Evolutionary conservation across 2,888 invertebrate species (phyloP).

Genomic region (Cremastinae sp.): DNA sequence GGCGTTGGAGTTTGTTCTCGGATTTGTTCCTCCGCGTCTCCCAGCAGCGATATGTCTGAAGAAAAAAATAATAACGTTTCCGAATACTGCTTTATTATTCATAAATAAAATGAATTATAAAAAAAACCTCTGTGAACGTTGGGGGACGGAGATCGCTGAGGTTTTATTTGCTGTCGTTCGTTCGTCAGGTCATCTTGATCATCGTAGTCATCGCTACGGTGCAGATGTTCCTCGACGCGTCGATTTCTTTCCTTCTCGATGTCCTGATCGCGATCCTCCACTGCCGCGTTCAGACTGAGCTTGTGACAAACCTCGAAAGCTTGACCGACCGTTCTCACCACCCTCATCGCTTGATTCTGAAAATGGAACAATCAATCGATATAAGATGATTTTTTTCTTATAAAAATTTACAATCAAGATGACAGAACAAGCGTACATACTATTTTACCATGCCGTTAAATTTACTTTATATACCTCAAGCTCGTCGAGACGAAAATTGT

Average conservation of each 20-base stretch:
- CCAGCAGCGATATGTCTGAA: conserved; percentile 77
- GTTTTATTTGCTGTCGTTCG: conserved; percentile 65
- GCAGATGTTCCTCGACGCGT: conserved; percentile 73
- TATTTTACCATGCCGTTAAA: too few relatives aligned
- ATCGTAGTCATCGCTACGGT: conserved; percentile 79
- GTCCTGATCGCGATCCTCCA: conserved; percentile 76
- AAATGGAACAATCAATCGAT: neutral
- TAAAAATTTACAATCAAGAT: too few relatives aligned
- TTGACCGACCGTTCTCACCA: conserved; percentile 98
- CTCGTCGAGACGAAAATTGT: conserved; percentile 75
- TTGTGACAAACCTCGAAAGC: conserved; percentile 99
- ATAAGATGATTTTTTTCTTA: too few relatives aligned
- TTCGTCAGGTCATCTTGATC: conserved; percentile 81
- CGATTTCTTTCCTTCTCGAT: conserved; percentile 70
- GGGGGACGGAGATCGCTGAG: conserved; percentile 74
- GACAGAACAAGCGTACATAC: too few relatives aligned
- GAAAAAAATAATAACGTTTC: too few relatives aligned
- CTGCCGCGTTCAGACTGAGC: conserved; percentile 85
- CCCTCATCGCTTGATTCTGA: conserved; percentile 98
- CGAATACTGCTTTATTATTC: too few relatives aligned
- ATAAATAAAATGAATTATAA: neutral
- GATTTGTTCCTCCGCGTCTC: conserved; percentile 74
- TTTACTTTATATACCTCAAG: conserved; percentile 74
- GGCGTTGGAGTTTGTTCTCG: conserved; percentile 72
- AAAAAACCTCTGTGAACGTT: conserved; percentile 74